Evolutionary conservation across 2,888 invertebrate species (phyloP), one percentile per base, ranked within the genome.

Genomic region (Leuctra nigra): DNA sequence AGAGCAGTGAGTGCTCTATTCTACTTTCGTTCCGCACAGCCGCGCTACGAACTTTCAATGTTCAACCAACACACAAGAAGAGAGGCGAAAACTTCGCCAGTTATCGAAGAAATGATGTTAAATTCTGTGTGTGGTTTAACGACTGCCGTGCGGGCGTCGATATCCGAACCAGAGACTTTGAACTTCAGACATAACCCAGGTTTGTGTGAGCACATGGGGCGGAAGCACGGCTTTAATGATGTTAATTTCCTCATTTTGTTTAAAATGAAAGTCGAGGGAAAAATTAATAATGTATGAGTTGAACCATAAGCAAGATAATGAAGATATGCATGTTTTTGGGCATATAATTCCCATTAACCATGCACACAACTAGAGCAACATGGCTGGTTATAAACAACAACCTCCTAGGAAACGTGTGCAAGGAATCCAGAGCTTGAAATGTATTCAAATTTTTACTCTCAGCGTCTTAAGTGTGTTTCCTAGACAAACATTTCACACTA

Each of bases 281-380:
- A 44, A 44, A 23, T 44, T 16, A 44, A 44, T 44, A 44, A 44
- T 44, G 18, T 44, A 44, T 44, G 44, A 44, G 44, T 44, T 44
- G 44, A 44, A 20, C 23, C 22, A 44, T 23, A 44, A 44, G 44
- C 44, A 44, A 44, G 44, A 20, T 44, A 44, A 44, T 44, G 44
- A 44, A 44, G 44, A 44, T 44, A 20, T 20, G 18, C 44, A 44
- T 23, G 44, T 44, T 44, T 44, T 23, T 20, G 20, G 44, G 20
- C 13, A 44, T 44, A 16, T 20, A 44, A 44, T 44, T 44, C 44
- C 23, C 39, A 39, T 44, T 44, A n/a, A 44, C n/a, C 11, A 29
- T 29, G 11, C 29, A 6, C 29, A 11, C 29, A 29, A 29, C 29
- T n/a, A n/a, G n/a, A n/a, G n/a, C n/a, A n/a, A n/a, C n/a, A n/a